phyloP scores from a whole-genome alignment of 2,888 invertebrate species.

The Amphimallon solstitiale region DNA sequence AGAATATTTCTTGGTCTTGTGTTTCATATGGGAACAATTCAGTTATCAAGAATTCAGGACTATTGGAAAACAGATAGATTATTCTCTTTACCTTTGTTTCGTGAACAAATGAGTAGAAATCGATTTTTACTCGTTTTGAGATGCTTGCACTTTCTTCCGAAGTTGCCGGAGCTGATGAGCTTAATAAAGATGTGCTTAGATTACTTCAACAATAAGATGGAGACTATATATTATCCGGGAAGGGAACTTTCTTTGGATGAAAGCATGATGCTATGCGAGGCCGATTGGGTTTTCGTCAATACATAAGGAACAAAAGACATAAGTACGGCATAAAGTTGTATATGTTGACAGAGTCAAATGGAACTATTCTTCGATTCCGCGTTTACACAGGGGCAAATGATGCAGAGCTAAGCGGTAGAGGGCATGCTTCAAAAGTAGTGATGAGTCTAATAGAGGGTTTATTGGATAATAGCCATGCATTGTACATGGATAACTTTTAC shows the following conservation, averaged over 20 bases:
- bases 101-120: no score
- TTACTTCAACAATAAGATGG: no score
- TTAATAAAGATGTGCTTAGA: no score
- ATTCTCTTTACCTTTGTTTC: no score
- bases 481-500: conserved; percentile 5
- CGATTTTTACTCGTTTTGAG: no score
- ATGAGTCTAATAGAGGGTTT: background rate
- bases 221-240: background rate
- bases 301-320: background rate
- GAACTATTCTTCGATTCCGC: background rate
- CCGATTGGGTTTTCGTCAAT: background rate
- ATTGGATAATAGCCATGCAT: background rate
- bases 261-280: background rate
- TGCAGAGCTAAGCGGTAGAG: background rate
- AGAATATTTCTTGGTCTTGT: no score
- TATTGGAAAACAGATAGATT: no score
- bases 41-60: no score
- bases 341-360: background rate
- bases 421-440: background rate
- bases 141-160: no score
- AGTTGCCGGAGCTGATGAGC: no score
- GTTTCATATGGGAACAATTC: no score
- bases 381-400: background rate
- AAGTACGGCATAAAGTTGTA: background rate
- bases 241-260: background rate